Evolutionary conservation across 2,797 vertebrate species (phyloP).

Genomic region (Myotis pilosus): DNA sequence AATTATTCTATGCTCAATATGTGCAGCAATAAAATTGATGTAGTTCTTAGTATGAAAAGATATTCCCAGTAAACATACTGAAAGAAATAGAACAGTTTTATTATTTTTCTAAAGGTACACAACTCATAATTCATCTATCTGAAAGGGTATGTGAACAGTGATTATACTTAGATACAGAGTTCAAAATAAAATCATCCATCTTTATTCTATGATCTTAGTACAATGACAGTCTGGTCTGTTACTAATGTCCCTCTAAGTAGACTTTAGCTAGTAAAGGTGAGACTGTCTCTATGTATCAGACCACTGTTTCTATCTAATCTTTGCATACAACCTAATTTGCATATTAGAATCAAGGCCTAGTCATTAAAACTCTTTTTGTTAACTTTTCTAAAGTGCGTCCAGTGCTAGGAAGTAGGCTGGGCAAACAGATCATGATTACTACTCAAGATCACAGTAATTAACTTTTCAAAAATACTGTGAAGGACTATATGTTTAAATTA

Average conservation of each 20-base stretch:
- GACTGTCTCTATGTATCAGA: not conserved
- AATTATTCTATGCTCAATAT: not conserved
- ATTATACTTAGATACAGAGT: not conserved
- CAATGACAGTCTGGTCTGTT: not conserved
- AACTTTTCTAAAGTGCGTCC: not conserved
- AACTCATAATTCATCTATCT: not conserved
- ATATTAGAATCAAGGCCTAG: not conserved
- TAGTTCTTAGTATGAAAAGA: not conserved
- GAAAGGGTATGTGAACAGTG: not conserved
- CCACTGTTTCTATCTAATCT: not conserved
- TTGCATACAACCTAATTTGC: not conserved
- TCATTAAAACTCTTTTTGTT: conserved; percentile 10
- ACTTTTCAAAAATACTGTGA: conserved; percentile 21
- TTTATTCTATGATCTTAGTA: not conserved
- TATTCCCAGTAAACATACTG: not conserved
- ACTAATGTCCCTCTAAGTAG: not conserved
- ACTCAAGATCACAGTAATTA: not conserved
- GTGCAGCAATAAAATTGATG: not conserved
- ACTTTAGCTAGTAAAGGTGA: not conserved
- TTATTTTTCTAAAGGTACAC: not conserved
- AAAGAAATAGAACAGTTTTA: not conserved
- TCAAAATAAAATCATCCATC: not conserved
- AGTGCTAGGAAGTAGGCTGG: not conserved
- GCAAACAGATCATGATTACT: not conserved
- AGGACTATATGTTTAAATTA: conserved; percentile 8